These are phyloP conservation scores for Stomatorhinus ivindoensis DNA, from an alignment of 2,113 vertebrate genomes.

Conservation along the genomic window DNA sequence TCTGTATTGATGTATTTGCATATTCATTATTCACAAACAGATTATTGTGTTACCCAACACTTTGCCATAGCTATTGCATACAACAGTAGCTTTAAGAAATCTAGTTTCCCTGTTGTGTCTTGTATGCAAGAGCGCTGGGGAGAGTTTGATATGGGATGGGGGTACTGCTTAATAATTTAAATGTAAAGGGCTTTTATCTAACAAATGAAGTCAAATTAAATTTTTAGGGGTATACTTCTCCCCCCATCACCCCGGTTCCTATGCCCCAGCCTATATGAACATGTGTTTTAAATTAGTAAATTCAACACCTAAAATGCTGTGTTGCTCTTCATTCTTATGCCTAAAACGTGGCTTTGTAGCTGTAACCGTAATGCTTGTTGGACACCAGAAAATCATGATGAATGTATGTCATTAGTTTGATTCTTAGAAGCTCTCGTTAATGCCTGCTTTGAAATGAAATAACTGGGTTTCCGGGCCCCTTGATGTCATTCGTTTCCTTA, in stretches of 20 bases:
- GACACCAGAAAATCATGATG: not conserved
- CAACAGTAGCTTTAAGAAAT: not conserved
- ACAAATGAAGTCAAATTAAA: not conserved
- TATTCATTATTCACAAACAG: not conserved
- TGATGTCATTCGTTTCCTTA: not conserved
- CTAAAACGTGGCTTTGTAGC: not conserved
- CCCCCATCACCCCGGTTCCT: not conserved
- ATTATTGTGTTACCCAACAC: not conserved
- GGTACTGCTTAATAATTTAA: not conserved
- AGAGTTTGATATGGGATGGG: not conserved
- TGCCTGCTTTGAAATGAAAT: not conserved
- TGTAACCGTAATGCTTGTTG: not conserved
- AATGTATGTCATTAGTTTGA: not conserved
- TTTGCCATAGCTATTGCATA: not conserved
- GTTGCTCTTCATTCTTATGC: not conserved
- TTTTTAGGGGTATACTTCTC: not conserved
- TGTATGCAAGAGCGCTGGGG: not conserved
- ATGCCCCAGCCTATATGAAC: not conserved
- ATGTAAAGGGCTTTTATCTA: not conserved
- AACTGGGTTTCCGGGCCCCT: not conserved
- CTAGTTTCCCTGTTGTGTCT: not conserved
- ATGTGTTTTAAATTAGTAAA: constrained; percentile 13
- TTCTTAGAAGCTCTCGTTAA: constrained; percentile 2
- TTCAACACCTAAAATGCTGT: not conserved
- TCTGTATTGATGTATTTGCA: not conserved